Conservation (phyloP, 2,888 invertebrate genomes). For the Eretmocerus hayati region DNA sequence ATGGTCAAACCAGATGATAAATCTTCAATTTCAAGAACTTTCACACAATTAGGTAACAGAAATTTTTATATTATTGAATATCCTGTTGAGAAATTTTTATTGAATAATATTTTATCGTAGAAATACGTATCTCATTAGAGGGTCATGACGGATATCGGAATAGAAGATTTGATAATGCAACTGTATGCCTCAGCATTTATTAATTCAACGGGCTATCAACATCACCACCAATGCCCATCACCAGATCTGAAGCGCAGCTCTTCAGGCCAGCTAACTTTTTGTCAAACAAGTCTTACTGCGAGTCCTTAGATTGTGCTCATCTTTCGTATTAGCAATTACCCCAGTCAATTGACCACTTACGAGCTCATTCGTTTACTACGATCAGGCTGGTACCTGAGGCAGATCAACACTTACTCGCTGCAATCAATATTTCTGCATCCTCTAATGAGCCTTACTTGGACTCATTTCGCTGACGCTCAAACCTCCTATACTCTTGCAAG, state of each 20-base stretch:
- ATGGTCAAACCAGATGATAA: constrained; percentile 28
- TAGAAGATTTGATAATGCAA: no score
- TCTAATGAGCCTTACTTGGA: no score
- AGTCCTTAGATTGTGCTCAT: constrained; percentile 37
- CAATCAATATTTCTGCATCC: no score
- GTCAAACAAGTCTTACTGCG: constrained; percentile 29
- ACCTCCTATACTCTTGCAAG: no score
- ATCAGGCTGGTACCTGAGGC: constrained; percentile 28
- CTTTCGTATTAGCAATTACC: constrained; percentile 34
- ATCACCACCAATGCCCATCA: constrained; percentile 31
- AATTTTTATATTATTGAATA: constrained; percentile 2
- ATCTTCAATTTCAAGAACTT: constrained; percentile 26
- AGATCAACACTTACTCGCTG: constrained; percentile 35
- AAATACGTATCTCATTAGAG: neutral
- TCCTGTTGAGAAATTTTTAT: neutral
- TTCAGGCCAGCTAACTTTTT: constrained; percentile 35
- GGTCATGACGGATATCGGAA: no score
- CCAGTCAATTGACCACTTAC: constrained; percentile 32
- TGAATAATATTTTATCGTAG: no score
- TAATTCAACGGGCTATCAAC: no score
- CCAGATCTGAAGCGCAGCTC: constrained; percentile 32
- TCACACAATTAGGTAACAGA: constrained; percentile 28
- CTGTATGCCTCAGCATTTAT: no score
- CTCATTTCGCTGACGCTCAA: no score
- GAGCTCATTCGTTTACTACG: constrained; percentile 37